Conservation (phyloP, 1,140 invertebrate genomes). For the Cydia amplana region DNA sequence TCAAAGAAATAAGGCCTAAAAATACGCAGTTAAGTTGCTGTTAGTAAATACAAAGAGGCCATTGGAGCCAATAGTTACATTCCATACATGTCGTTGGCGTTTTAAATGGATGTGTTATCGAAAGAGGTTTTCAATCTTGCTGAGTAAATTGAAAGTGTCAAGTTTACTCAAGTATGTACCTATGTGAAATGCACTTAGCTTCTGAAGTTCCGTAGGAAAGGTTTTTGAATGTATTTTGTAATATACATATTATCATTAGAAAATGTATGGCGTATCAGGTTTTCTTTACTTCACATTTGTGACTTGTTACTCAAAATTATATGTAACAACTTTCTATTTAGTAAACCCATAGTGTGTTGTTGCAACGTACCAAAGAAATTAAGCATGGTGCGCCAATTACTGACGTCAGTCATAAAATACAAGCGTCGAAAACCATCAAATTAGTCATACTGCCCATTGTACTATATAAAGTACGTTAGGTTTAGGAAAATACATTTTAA, state of each 20-base stretch:
- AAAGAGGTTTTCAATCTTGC: not conserved
- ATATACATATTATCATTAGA: too few species aligned
- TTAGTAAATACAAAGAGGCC: conserved; percentile 25
- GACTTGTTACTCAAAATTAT: not conserved
- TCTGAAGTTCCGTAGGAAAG: too few species aligned
- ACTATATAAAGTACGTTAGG: not conserved
- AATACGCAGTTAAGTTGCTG: not conserved
- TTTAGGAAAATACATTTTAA: not conserved
- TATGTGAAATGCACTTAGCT: not conserved
- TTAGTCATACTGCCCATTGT: not conserved
- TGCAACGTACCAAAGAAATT: too few species aligned
- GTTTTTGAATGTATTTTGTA: too few species aligned
- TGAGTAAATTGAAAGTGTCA: conserved; percentile 12
- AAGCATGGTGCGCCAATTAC: too few species aligned
- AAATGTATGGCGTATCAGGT: too few species aligned
- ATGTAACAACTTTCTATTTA: not conserved
- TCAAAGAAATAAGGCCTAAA: not conserved
- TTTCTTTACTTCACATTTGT: too few species aligned
- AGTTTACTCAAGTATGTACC: not conserved
- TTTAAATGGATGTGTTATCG: conserved; percentile 13
- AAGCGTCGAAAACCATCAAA: not conserved
- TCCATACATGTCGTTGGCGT: conserved; percentile 11
- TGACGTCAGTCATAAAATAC: not conserved
- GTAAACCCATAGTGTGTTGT: too few species aligned
- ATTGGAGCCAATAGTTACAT: conserved; percentile 20